Conservation (phyloP, 2,113 vertebrate genomes). For the Mus musculus region GRCm39 chr2:54010501-54011000, state of each 20-base stretch:
- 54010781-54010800: neutral
- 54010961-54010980: neutral
- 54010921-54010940: neutral
- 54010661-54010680: slow-evolving; percentile 52
- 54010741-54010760: neutral
- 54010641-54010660: slow-evolving; percentile 20
- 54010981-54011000: neutral
- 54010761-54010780: slow-evolving; percentile 25
- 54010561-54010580: slow-evolving; percentile 32
- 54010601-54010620: neutral
- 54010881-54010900: too few relatives aligned
- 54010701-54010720: slow-evolving; percentile 51
- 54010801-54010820: slow-evolving; percentile 16
- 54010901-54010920: neutral
- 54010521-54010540: slow-evolving; percentile 31
- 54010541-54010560: slow-evolving; percentile 13
- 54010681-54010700: slow-evolving; percentile 29
- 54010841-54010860: neutral
- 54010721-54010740: neutral
- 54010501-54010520: slow-evolving; percentile 58
- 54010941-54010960: neutral
- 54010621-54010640: neutral
- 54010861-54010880: too few relatives aligned
- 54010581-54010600: neutral
- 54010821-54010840: neutral